These are phyloP conservation scores for Malthinus flaveolus DNA, from an alignment of 2,888 invertebrate genomes.

Conservation along the genomic window DNA sequence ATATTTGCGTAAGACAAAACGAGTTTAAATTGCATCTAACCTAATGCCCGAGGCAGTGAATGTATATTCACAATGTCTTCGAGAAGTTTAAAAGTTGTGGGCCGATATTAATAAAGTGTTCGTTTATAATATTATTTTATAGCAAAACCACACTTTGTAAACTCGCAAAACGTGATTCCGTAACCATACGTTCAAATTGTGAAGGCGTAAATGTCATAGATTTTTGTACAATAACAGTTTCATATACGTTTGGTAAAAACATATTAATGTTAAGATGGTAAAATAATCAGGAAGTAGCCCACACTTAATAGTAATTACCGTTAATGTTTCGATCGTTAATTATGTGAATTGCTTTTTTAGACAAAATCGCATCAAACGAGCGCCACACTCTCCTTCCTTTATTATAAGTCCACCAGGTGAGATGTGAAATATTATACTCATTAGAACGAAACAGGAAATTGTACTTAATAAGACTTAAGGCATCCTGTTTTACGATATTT, in stretches of 20 bases:
- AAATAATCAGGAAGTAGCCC: slow-evolving; percentile 17
- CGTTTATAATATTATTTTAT: neutral
- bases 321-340: too few relatives aligned
- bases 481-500: slow-evolving; percentile 15
- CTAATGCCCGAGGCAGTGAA: slow-evolving; percentile 26
- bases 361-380: neutral
- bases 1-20: slow-evolving; percentile 19
- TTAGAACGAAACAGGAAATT: slow-evolving; percentile 14
- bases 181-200: neutral
- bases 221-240: neutral
- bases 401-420: neutral
- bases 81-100: slow-evolving; percentile 2
- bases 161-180: neutral
- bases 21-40: slow-evolving; percentile 25
- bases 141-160: neutral
- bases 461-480: slow-evolving; percentile 3
- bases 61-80: slow-evolving; percentile 9
- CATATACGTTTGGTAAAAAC: neutral
- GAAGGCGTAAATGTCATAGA: slow-evolving; percentile 6
- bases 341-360: too few relatives aligned
- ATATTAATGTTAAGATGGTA: neutral
- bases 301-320: neutral
- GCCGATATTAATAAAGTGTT: neutral
- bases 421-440: slow-evolving; percentile 2
- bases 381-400: too few relatives aligned